phyloP scores from a whole-genome alignment of 1,140 invertebrate genomes.

The Halictus rubicundus region DNA sequence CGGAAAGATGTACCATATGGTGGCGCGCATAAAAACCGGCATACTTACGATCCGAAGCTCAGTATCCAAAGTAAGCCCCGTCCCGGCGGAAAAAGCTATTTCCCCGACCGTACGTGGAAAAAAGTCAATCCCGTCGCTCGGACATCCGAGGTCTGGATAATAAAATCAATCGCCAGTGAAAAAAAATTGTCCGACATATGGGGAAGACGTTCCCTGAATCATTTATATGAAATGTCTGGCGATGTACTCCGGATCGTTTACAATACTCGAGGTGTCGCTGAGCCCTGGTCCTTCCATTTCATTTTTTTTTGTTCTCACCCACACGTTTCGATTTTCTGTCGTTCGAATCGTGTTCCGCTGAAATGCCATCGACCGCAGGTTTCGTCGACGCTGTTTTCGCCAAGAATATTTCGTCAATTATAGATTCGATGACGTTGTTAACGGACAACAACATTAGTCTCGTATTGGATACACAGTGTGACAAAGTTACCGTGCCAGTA shows the following conservation, averaged over 20 bases:
- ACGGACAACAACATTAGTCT: too few relatives aligned
- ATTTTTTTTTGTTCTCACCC: background rate
- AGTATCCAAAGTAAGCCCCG: conserved; percentile 52
- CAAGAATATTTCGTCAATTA: too few relatives aligned
- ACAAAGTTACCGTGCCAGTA: too few relatives aligned
- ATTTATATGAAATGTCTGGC: conserved; percentile 25
- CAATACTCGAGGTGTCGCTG: conserved; percentile 29
- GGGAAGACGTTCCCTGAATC: conserved; percentile 29
- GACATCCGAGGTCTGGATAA: conserved; percentile 41
- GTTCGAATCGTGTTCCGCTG: too few relatives aligned
- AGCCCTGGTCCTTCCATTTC: background rate
- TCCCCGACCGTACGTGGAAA: conserved; percentile 19
- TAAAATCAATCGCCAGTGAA: conserved; percentile 51
- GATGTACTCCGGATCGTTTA: conserved; percentile 28
- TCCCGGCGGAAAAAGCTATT: conserved; percentile 37
- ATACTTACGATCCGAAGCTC: conserved; percentile 45
- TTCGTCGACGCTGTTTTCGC: too few relatives aligned
- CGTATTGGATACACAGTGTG: too few relatives aligned
- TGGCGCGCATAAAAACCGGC: conserved; percentile 51
- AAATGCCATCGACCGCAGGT: too few relatives aligned
- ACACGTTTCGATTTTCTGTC: too few relatives aligned
- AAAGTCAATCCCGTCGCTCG: conserved; percentile 5
- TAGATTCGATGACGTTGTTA: too few relatives aligned
- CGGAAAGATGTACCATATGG: conserved; percentile 47
- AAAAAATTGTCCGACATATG: conserved; percentile 28